phyloP scores from a whole-genome alignment of 2,888 invertebrate species.

The Clusia tigrina region DNA sequence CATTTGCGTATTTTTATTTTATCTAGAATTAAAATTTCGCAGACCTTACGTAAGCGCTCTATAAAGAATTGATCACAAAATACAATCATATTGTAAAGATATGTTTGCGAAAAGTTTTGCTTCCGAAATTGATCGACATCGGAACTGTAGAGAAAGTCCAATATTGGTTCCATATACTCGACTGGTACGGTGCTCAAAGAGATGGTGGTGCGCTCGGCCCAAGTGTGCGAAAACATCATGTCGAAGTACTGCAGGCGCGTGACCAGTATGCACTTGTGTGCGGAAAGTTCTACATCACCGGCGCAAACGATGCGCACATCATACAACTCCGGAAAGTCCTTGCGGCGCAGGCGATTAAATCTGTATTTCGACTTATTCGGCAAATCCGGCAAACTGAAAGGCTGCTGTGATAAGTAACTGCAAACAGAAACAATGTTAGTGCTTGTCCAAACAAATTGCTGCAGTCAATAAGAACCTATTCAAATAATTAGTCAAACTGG shows the following conservation, averaged over 20 bases:
- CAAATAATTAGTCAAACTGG: slow-evolving; percentile 52
- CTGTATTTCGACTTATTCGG: slow-evolving; percentile 45
- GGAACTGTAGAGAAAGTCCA: slow-evolving; percentile 81
- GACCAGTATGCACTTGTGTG: slow-evolving; percentile 83
- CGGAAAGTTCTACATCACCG: slow-evolving; percentile 67
- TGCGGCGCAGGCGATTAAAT: slow-evolving; percentile 65
- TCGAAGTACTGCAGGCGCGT: slow-evolving; percentile 86
- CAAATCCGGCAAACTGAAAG: slow-evolving; percentile 42
- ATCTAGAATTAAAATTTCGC: slow-evolving; percentile 73
- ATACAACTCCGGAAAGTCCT: slow-evolving; percentile 66
- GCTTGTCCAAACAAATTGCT: slow-evolving; percentile 5
- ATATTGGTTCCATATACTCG: slow-evolving; percentile 69
- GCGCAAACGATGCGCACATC: slow-evolving; percentile 71
- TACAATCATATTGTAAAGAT: slow-evolving; percentile 76
- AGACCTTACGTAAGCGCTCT: slow-evolving; percentile 74
- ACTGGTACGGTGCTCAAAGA: slow-evolving; percentile 56
- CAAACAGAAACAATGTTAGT: background rate
- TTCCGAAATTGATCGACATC: slow-evolving; percentile 69
- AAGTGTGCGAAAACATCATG: slow-evolving; percentile 81
- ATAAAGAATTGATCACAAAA: slow-evolving; percentile 84
- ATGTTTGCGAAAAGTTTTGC: slow-evolving; percentile 73
- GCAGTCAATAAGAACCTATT: slow-evolving; percentile 46
- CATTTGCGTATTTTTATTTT: slow-evolving; percentile 79
- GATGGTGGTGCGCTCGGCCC: slow-evolving; percentile 66
- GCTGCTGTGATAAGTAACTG: slow-evolving; percentile 32